Base-by-base conservation (phyloP, 2,888 invertebrate genomes). In the Drosophila stalkeri region DNA sequence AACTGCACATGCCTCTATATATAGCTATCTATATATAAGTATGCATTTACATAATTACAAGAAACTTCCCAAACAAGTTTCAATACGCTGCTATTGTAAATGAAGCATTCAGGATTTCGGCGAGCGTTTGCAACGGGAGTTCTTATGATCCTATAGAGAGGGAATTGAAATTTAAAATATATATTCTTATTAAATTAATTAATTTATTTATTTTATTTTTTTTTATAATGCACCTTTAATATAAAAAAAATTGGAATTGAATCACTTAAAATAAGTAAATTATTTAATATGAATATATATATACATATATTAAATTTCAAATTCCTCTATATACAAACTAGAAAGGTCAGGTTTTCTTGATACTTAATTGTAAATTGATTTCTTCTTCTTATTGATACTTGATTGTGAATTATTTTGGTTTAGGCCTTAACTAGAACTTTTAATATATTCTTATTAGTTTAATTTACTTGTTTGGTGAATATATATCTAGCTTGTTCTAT, bases 61-160 rank as follows among this genome's bases (percentile, higher is more conserved):
- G 18, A 4, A 31, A 18, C 31, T 43, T 31, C 18, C 23, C 18
- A 56, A 56, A 56, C 56, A 31, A 43, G 56, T 56, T 56, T 33
- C 3, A 4, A 33, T 56, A 43, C 43, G 14, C 31, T 43, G 41
- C 4, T 4, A 14, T 20, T 56, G 27, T 8, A 33, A 41, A 5
- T 43, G 31, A 18, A 31, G 31, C 27, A 4, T 31, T 2, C 12
- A 1, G 3, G 23, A 23, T 23, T 7, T 9, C 1, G 3, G 12
- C 6, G 14, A 2, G 14, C 5, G 35, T 35, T 16, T 52, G 20
- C 37, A 20, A 16, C 37, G 1, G 35, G 14, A 16, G 7, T n/a
- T 8, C 6, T 16, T n/a, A 16, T 16, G 16, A 16, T 27, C 2
- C 3, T 23, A 16, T 23, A 46, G 20, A 12, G 44, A 20, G 14